phyloP scores from a whole-genome alignment of 2,797 vertebrate species.

The Cossypha dichroa region DNA sequence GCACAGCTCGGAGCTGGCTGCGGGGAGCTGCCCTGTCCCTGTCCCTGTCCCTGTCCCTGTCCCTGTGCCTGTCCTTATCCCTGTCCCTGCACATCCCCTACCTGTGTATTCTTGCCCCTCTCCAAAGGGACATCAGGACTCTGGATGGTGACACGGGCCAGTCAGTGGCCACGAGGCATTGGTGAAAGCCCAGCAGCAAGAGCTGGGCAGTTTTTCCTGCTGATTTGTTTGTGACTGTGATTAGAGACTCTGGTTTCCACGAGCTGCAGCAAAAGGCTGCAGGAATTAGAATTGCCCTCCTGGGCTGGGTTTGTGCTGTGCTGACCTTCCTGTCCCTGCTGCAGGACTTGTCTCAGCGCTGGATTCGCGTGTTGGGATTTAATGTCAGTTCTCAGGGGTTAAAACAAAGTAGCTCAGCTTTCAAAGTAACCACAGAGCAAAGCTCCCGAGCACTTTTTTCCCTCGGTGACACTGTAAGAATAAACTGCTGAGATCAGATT shows the following conservation, averaged over 20 bases:
- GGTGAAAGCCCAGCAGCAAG: background rate
- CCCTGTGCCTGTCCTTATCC: no score
- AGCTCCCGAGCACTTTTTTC: fast-evolving
- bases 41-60: no score
- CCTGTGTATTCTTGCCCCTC: background rate
- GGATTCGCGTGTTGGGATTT: background rate
- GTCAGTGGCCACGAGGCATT: background rate
- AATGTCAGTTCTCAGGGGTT: background rate
- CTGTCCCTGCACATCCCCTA: background rate
- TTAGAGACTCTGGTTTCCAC: background rate
- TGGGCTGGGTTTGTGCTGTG: background rate
- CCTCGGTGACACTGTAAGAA: background rate
- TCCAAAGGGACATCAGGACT: background rate
- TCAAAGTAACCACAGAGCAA: fast-evolving
- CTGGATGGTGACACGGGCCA: background rate
- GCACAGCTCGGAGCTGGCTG: no score
- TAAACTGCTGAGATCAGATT: background rate
- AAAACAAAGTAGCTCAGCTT: background rate
- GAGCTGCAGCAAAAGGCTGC: background rate
- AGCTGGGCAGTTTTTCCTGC: background rate
- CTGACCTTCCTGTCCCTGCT: background rate
- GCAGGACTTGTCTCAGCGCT: background rate
- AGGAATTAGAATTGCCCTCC: background rate
- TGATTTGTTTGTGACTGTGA: background rate
- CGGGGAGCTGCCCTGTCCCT: no score